A percentile compares a stretch with the other conserved stretches of the same genome.
Conservation (phyloP, 92 coral and sea anemone genomes). For the Isaurus tuberculatus region DNA sequence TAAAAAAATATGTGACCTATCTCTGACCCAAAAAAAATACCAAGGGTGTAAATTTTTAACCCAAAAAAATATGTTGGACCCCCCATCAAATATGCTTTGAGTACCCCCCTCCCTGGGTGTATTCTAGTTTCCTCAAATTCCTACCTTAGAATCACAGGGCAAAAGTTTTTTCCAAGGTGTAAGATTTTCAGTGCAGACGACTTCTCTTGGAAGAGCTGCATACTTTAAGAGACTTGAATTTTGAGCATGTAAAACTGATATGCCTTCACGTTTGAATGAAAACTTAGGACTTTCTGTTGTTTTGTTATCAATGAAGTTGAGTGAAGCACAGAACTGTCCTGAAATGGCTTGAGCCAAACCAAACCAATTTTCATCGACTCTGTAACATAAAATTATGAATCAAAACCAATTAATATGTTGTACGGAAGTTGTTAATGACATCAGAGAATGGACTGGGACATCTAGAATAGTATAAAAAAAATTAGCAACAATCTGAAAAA, state of each 20-base stretch:
- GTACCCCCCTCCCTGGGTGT: too few species aligned
- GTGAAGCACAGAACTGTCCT: slow-evolving; percentile 98
- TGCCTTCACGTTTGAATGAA: slow-evolving; percentile 90
- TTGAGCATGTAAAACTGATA: slow-evolving; percentile 59
- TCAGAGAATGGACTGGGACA: too few species aligned
- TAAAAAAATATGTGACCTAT: too few species aligned
- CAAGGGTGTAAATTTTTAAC: too few species aligned
- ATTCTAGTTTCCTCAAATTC: too few species aligned
- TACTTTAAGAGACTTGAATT: slow-evolving; percentile 79
- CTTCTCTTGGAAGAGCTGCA: slow-evolving; percentile 91
- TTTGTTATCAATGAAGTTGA: slow-evolving; percentile 93
- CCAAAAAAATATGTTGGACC: too few species aligned
- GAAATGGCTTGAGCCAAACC: slow-evolving; percentile 94
- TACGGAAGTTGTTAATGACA: too few species aligned
- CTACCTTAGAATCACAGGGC: slow-evolving; percentile 98
- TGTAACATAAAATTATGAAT: slow-evolving; percentile 30
- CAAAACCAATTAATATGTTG: slow-evolving; percentile 2
- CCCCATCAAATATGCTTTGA: too few species aligned
- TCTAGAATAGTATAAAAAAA: too few species aligned
- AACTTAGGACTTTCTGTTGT: slow-evolving; percentile 84
- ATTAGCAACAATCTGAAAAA: too few species aligned
- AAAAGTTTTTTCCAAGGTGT: slow-evolving; percentile 99
- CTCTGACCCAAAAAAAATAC: too few species aligned
- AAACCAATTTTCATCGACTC: slow-evolving; percentile 93
- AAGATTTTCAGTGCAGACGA: slow-evolving; percentile 96